Base-by-base conservation (phyloP, 2,113 vertebrate species). In the Canis aureus region DNA sequence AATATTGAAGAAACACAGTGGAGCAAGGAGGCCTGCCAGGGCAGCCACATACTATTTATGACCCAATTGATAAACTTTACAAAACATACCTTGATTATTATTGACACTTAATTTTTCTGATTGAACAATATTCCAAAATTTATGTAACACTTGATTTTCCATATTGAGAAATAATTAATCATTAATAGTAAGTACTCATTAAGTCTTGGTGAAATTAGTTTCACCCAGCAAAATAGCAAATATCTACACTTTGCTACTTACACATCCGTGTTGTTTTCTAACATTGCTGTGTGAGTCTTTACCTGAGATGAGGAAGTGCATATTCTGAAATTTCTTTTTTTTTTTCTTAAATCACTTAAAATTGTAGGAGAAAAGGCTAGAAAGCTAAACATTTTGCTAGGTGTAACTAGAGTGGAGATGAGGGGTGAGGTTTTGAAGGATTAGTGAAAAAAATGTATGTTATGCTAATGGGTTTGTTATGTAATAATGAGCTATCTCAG, bases 1-100 rank as follows among this genome's bases (percentile, higher is more conserved):
- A 32, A 13, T 0, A 1, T 23, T 1, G 16, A 38, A 13, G 27
- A 43, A 67, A 78, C 27, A 62, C 32, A 1, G 19, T 8, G 17
- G 32, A 60, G 29, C 0, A 1, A 10, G 43, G 49, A 11, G 20
- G 11, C 3, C 25, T 55, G 8, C 8, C 19, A 32, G 32, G 7
- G 19, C 5, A 38, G 57, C n/a, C 23, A 60, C 66, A 17, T 23
- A 22, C 20, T 59, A 32, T 62, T 8, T 23, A 60, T 22, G 29
- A 11, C 7, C 59, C 3, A 55, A 20, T 23, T 9, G 11, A 27
- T 69, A 27, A 59, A 20, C 17, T 59, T 43, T 49, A n/a, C 35
- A 29, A 35, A 67, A 59, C 12, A 25, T 38, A 55, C 25, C 5
- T 73, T 53, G 11, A 13, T 62, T 94, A 51, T 23, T 38, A 55